These are phyloP conservation scores for Anolis apletophallus DNA, from an alignment of 2,797 vertebrate genomes.

Conservation along the genomic window DNA sequence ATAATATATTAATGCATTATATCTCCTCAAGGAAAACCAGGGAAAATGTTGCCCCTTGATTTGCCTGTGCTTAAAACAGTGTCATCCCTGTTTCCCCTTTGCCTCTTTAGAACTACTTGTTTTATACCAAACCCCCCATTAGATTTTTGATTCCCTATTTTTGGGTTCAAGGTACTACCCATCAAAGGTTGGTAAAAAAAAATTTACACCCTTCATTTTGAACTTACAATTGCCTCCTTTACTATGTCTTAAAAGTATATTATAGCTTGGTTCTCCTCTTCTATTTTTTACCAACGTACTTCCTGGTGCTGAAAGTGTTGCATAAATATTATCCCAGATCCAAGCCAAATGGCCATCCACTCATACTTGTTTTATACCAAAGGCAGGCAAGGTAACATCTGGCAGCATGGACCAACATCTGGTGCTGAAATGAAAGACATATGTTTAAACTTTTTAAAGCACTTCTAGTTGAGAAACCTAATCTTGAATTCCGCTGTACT, in stretches of 20 bases:
- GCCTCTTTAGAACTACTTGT: too few relatives aligned
- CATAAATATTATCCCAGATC: not conserved
- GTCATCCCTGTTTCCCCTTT: too few relatives aligned
- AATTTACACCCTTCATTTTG: not conserved
- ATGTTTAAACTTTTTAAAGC: not conserved
- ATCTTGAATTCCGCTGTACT: not conserved
- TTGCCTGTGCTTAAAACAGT: too few relatives aligned
- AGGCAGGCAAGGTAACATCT: not conserved
- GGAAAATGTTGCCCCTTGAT: too few relatives aligned
- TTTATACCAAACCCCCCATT: too few relatives aligned
- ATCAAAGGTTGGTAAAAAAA: not conserved
- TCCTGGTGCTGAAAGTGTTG: too few relatives aligned
- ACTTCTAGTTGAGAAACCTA: not conserved
- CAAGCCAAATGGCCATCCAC: not conserved
- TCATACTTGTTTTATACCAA: slow-evolving; percentile 3
- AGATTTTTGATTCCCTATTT: too few relatives aligned
- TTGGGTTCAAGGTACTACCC: not conserved
- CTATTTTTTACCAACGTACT: slow-evolving; percentile 48
- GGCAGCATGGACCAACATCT: slow-evolving; percentile 8
- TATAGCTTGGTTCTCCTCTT: not conserved
- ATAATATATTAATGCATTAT: too few relatives aligned
- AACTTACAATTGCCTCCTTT: not conserved
- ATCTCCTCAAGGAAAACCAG: too few relatives aligned
- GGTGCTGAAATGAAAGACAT: not conserved
- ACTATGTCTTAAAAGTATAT: not conserved